phyloP scores from a whole-genome alignment of 2,888 invertebrate species.

The Dioctria linearis region DNA sequence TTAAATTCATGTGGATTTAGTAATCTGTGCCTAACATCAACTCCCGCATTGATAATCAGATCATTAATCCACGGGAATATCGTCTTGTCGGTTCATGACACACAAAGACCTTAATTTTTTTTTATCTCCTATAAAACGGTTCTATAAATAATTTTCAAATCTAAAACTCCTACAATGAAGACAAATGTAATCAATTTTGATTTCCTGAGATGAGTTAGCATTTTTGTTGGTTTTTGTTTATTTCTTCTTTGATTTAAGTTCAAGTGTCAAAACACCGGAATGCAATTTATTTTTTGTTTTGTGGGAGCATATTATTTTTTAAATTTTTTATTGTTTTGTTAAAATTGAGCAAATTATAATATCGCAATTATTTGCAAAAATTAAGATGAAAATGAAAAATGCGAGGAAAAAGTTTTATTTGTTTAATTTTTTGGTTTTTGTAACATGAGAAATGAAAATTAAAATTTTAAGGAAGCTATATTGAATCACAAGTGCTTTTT shows the following conservation, averaged over 20 bases:
- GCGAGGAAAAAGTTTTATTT: no score
- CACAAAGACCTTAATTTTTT: slow-evolving; percentile 45
- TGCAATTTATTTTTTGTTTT: not conserved
- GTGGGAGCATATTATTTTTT: no score
- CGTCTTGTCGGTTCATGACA: slow-evolving; percentile 32
- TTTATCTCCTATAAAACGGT: not conserved
- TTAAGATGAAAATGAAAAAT: no score
- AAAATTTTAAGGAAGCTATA: no score
- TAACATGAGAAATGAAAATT: no score
- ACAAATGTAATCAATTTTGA: slow-evolving; percentile 51
- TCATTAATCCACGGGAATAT: slow-evolving; percentile 43
- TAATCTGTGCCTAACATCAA: slow-evolving; percentile 24
- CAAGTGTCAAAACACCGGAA: slow-evolving; percentile 39
- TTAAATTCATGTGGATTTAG: slow-evolving; percentile 37
- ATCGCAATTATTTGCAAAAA: no score
- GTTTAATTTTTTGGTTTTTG: no score
- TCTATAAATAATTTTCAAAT: slow-evolving; percentile 41
- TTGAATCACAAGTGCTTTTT: no score
- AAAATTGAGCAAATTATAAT: no score
- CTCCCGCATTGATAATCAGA: slow-evolving; percentile 50
- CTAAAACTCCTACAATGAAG: slow-evolving; percentile 47
- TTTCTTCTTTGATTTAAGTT: slow-evolving; percentile 33
- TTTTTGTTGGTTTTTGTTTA: slow-evolving; percentile 22
- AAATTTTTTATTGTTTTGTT: no score
- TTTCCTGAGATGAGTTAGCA: slow-evolving; percentile 32